Evolutionary conservation across 2,888 invertebrate species (phyloP).

Genomic region (Barypeithes pellucidus): DNA sequence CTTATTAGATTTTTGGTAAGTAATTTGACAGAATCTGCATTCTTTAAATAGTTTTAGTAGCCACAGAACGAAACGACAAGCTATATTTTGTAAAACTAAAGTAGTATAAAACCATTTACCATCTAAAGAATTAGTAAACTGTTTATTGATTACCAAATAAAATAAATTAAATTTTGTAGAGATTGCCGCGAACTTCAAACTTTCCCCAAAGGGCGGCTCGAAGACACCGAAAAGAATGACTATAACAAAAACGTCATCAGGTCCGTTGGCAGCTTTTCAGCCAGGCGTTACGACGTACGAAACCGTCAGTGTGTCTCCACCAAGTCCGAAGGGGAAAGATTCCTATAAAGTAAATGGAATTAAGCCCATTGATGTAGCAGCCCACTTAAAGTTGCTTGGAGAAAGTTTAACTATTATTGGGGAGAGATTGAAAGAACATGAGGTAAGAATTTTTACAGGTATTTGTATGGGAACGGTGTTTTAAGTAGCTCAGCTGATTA

Average conservation of each 20-base stretch:
- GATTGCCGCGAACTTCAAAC: constrained; percentile 56
- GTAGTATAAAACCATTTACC: too few relatives aligned
- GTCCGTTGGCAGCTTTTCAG: constrained; percentile 57
- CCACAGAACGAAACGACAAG: too few relatives aligned
- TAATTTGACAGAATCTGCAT: too few relatives aligned
- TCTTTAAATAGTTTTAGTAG: too few relatives aligned
- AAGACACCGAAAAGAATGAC: constrained; percentile 52
- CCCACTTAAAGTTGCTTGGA: constrained; percentile 92
- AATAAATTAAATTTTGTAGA: constrained; percentile 13
- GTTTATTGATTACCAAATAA: too few relatives aligned
- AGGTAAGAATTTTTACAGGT: constrained; percentile 72
- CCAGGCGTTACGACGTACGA: constrained; percentile 53
- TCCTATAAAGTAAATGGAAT: constrained; percentile 80
- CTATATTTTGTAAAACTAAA: too few relatives aligned
- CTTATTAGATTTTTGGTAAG: too few relatives aligned
- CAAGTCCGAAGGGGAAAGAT: constrained; percentile 67
- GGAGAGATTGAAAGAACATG: constrained; percentile 92
- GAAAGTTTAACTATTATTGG: constrained; percentile 96
- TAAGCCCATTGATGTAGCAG: constrained; percentile 91
- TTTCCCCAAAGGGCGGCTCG: constrained; percentile 42
- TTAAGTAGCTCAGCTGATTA: background rate
- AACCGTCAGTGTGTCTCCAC: constrained; percentile 63
- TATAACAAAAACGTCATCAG: constrained; percentile 58
- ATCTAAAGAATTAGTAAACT: too few relatives aligned
- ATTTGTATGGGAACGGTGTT: background rate